phyloP scores from a whole-genome alignment of 2,797 vertebrate species.

The Hippopotamyrus pictus region DNA sequence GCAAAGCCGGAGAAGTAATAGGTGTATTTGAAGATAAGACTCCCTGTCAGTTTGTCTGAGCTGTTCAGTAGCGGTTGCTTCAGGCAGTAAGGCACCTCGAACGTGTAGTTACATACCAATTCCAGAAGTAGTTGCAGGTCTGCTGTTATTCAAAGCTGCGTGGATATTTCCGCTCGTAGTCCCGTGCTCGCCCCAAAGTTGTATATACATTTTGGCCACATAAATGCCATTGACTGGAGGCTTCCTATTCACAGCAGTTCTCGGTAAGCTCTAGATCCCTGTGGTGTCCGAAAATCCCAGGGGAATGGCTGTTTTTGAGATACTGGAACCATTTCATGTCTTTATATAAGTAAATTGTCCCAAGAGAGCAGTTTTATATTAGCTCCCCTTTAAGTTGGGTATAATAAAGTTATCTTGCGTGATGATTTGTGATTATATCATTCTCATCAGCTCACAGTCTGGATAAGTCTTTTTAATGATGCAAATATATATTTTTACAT shows the following conservation, averaged over 20 bases:
- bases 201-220: background rate
- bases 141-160: slow-evolving; percentile 38
- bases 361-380: background rate
- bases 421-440: background rate
- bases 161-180: slow-evolving; percentile 27
- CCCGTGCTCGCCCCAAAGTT: background rate
- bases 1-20: background rate
- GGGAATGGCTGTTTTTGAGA: background rate
- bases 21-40: slow-evolving; percentile 50
- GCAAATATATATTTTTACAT: background rate
- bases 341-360: background rate
- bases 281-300: background rate
- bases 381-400: background rate
- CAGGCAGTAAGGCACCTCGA: background rate
- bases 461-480: background rate
- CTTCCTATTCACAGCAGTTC: background rate
- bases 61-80: slow-evolving; percentile 4
- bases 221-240: background rate
- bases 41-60: slow-evolving; percentile 9
- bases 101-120: slow-evolving; percentile 41
- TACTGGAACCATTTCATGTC: background rate
- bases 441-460: background rate
- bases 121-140: slow-evolving; percentile 23
- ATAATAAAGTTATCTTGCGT: background rate
- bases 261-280: background rate